Evolutionary conservation across 2,797 vertebrate species (phyloP).

Genomic region (Nyctibius grandis): DNA sequence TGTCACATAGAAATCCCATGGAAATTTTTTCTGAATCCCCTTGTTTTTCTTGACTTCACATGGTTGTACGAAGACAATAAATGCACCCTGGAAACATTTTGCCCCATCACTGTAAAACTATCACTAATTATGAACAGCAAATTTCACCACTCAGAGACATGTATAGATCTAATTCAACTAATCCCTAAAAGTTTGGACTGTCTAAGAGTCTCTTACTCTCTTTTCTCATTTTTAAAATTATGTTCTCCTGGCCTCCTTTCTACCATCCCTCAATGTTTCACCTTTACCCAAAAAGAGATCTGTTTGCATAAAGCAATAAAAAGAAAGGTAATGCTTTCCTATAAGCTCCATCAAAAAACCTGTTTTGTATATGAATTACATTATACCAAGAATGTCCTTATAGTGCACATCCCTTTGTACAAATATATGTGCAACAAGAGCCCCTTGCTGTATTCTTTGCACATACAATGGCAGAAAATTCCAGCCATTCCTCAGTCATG

Average conservation of each 20-base stretch:
- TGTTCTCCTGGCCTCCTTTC: background rate
- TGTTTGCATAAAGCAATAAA: background rate
- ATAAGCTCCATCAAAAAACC: accelerated
- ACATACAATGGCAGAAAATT: background rate
- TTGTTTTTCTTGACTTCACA: background rate
- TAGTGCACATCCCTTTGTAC: background rate
- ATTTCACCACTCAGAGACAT: background rate
- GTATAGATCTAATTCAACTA: background rate
- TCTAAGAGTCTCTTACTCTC: background rate
- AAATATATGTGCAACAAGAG: background rate
- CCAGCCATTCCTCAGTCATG: background rate
- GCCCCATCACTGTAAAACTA: background rate
- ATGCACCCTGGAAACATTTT: background rate
- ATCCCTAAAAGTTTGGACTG: background rate
- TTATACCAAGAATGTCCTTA: background rate
- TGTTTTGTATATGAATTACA: background rate
- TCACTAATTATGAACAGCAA: background rate
- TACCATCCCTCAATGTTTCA: accelerated
- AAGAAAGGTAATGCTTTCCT: background rate
- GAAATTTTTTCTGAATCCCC: background rate
- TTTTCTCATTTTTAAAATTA: background rate
- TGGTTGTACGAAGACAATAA: background rate
- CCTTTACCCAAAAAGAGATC: background rate
- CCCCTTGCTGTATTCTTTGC: background rate
- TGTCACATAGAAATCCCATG: background rate